Conservation (phyloP, 2,797 vertebrate species). For the Esox lucius region DNA sequence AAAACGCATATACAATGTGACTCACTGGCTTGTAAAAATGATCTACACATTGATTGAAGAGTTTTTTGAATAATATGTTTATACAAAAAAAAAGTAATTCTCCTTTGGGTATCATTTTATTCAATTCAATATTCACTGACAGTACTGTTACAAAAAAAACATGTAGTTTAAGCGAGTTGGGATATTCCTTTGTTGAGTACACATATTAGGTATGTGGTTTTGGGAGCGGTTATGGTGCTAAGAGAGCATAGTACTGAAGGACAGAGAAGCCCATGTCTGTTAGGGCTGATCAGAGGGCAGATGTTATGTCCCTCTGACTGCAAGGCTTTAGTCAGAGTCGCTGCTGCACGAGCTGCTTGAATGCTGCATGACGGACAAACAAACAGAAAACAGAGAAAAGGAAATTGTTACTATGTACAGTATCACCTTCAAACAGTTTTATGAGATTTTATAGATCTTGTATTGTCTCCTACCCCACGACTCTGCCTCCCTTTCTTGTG, state of each 20-base stretch:
- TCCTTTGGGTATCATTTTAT: neutral
- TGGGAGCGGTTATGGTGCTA: neutral
- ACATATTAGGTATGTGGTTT: neutral
- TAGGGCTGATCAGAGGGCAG: neutral
- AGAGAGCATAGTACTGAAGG: neutral
- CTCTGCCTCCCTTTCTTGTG: conserved; percentile 61
- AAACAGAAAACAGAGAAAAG: conserved; percentile 15
- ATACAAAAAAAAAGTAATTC: neutral
- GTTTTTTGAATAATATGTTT: neutral
- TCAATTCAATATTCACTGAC: neutral
- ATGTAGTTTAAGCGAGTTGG: neutral
- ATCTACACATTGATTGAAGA: neutral
- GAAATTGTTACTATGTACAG: neutral
- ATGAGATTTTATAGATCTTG: neutral
- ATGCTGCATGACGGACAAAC: conserved; percentile 39
- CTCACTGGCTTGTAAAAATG: neutral
- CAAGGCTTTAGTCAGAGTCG: conserved; percentile 60
- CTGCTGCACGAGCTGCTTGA: conserved; percentile 73
- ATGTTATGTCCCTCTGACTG: conserved; percentile 2
- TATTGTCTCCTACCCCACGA: conserved; percentile 50
- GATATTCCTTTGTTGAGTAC: neutral
- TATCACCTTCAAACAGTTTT: neutral
- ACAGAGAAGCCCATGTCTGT: neutral
- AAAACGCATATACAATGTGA: neutral
- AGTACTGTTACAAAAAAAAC: neutral